These are phyloP conservation scores for Chrysemys picta DNA, from an alignment of 2,113 vertebrate species.

Conservation along the genomic window DNA sequence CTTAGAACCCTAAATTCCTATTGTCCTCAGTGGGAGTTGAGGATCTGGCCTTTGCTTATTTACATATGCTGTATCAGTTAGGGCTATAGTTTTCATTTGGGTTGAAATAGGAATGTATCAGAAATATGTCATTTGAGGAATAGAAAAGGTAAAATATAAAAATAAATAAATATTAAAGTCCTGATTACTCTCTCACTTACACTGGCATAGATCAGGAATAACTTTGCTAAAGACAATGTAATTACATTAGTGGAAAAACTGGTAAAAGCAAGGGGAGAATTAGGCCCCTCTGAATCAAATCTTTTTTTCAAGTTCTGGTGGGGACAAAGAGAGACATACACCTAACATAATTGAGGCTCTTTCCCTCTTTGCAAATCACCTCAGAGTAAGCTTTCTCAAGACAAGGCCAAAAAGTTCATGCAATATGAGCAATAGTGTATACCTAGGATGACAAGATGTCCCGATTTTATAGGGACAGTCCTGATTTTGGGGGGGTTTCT, in stretches of 20 bases:
- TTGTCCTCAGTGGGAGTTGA: neutral
- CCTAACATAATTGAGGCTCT: no score
- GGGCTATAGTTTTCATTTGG: neutral
- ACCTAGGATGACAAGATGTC: neutral
- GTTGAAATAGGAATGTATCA: neutral
- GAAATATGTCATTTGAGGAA: neutral
- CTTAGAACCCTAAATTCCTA: neutral
- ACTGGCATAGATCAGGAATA: neutral
- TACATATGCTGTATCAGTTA: neutral
- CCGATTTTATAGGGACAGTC: no score
- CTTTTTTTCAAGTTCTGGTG: neutral
- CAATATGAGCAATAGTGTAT: no score
- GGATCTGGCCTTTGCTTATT: neutral
- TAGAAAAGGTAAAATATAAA: neutral
- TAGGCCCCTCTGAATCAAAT: neutral
- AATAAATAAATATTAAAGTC: neutral
- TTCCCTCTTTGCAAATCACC: no score
- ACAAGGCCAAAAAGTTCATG: no score
- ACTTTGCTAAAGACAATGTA: neutral
- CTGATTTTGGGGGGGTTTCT: no score
- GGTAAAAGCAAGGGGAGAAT: no score
- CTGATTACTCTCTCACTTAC: neutral
- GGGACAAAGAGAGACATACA: no score
- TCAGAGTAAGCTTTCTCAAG: no score
- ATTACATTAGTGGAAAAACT: neutral